phyloP scores from a whole-genome alignment of 2,113 vertebrate genomes.

The Gasterosteus aculeatus region DNA sequence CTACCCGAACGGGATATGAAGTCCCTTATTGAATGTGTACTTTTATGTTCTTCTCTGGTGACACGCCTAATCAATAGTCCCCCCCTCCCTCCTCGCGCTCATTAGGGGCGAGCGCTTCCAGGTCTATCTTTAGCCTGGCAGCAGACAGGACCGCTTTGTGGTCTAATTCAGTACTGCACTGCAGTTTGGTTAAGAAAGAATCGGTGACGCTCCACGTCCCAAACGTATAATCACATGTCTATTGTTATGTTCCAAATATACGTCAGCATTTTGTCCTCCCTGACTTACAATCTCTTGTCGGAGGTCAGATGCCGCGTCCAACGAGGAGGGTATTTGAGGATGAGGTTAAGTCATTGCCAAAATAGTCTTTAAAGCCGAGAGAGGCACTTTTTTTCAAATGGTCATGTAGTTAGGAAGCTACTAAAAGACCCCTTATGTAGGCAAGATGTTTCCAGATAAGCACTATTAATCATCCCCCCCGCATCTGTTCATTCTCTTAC shows the following conservation, averaged over 20 bases:
- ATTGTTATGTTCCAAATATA: not conserved
- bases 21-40: slow-evolving; percentile 86
- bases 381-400: slow-evolving; percentile 22
- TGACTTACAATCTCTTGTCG: not conserved
- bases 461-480: slow-evolving; percentile 78
- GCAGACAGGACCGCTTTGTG: slow-evolving; percentile 20
- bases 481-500: slow-evolving; percentile 78
- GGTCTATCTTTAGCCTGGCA: slow-evolving; percentile 55
- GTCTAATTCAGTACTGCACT: not conserved
- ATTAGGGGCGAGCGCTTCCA: slow-evolving; percentile 72
- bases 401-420: slow-evolving; percentile 25
- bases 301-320: not conserved
- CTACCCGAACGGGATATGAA: slow-evolving; percentile 82
- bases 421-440: slow-evolving; percentile 66
- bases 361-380: slow-evolving; percentile 6
- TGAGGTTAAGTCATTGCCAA: not conserved
- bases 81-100: slow-evolving; percentile 61
- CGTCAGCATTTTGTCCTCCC: not conserved
- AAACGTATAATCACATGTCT: not conserved
- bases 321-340: not conserved
- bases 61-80: slow-evolving; percentile 81
- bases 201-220: not conserved
- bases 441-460: slow-evolving; percentile 77
- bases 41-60: slow-evolving; percentile 83
- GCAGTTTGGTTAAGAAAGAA: not conserved